Conservation (phyloP, 2,113 vertebrate species). For the Nothoprocta pentlandii region DNA sequence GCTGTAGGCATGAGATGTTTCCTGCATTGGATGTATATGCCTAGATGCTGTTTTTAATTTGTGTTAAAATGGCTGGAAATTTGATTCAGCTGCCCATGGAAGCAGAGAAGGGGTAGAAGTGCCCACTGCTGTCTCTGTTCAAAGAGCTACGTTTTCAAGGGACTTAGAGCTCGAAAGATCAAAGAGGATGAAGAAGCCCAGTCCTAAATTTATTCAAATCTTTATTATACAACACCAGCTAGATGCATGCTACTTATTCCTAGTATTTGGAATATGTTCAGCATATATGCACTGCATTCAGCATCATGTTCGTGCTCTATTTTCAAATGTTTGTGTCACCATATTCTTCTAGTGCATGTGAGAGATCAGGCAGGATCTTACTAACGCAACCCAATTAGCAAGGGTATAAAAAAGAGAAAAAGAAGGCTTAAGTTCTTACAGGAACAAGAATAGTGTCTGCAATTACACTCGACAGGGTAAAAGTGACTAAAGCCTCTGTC, state of each 20-base stretch:
- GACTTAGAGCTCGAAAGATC: background rate
- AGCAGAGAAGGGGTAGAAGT: background rate
- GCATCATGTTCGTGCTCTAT: background rate
- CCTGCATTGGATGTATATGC: background rate
- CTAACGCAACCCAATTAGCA: slow-evolving; percentile 1
- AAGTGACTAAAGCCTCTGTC: slow-evolving; percentile 25
- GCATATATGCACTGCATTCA: background rate
- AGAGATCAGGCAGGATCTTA: background rate
- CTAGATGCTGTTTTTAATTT: background rate
- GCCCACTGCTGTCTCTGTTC: background rate
- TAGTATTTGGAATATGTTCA: background rate
- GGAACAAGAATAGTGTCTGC: slow-evolving; percentile 24
- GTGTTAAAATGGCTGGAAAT: background rate
- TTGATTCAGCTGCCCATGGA: background rate
- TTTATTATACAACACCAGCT: background rate
- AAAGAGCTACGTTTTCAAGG: background rate
- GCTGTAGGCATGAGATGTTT: background rate
- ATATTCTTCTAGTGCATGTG: background rate
- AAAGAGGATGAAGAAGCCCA: background rate
- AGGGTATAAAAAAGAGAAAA: slow-evolving; percentile 22
- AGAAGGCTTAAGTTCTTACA: slow-evolving; percentile 34
- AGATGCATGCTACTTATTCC: background rate
- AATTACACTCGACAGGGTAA: background rate
- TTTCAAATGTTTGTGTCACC: background rate
- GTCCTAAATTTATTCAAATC: background rate